phyloP scores from a whole-genome alignment of 2,797 vertebrate species.

The Heterohyrax brucei region DNA sequence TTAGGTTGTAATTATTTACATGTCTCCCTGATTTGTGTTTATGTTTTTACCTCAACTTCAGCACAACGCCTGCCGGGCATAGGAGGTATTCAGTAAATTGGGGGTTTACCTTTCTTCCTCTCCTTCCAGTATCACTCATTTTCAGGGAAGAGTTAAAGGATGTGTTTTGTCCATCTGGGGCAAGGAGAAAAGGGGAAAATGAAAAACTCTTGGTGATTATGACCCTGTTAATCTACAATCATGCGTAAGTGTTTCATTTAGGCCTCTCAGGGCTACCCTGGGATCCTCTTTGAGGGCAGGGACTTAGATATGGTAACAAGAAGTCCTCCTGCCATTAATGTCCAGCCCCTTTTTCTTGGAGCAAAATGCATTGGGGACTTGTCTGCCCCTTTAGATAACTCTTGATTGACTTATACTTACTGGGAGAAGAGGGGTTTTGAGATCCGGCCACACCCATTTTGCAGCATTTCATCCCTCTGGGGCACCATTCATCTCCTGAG shows the following conservation, averaged over 20 bases:
- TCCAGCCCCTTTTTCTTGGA: neutral
- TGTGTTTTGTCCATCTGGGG: neutral
- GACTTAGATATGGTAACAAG: neutral
- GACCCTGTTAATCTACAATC: neutral
- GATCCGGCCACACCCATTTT: conserved; percentile 74
- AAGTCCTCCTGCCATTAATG: neutral
- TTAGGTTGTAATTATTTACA: neutral
- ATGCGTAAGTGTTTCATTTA: neutral
- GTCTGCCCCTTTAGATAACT: neutral
- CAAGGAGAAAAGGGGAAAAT: neutral
- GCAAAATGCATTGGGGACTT: neutral
- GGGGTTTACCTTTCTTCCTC: too few relatives aligned
- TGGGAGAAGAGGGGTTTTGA: accelerated
- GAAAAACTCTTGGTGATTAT: neutral
- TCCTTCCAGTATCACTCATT: neutral
- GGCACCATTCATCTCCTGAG: conserved; percentile 28
- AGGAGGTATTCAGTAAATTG: neutral
- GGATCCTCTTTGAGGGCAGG: neutral
- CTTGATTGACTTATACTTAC: neutral
- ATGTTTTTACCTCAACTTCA: neutral
- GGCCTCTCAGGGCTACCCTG: neutral
- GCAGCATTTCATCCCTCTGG: conserved; percentile 78
- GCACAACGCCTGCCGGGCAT: neutral
- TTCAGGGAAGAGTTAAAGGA: neutral
- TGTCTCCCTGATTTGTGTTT: neutral